Evolutionary conservation across 2,113 vertebrate species (phyloP), one percentile per base, ranked within the genome.

Genomic region (Oreocharis arfaki): DNA sequence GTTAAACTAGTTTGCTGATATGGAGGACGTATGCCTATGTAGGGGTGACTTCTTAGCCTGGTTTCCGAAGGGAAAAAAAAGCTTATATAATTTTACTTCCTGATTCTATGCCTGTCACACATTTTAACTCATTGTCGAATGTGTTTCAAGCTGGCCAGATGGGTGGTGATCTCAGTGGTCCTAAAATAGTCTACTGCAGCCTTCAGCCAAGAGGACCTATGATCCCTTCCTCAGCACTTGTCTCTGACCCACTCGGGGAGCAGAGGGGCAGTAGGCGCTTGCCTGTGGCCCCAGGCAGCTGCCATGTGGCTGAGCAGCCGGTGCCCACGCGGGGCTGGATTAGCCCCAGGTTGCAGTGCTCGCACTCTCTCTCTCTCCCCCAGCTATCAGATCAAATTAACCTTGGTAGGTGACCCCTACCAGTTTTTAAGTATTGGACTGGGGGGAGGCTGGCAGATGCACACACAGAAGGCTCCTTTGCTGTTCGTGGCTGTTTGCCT

Each of bases 361-460:
- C 9, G 0, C 30, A 6, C 41, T 64, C 60, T 32, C 7, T 61
- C 56, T 35, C 60, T 70, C 71, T 16, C 7, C 46, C 42, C 69
- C 32, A 90, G 70, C 93, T 91, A 95, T 95, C 95, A 85, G 87
- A 87, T 93, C 90, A 85, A 47, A 96, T 97, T 97, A 97, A 97
- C 95, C 94, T 96, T 94, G 93, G 56, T 60, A 32, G 89, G 44
- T 84, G 80, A 95, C 89, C 89, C 76, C 91, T 89, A 37, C 76
- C 80, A 53, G 76, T 56, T 86, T 63, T 81, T 55, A 75, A 81
- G 84, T 4, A 2, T 6, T 68, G 75, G 42, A 3, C 63, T 57
- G 11, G 12, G 21, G 57, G 22, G 22, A 83, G 24, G 41, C 57
- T 92, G 92, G 85, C 95, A 97, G 90, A 92, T 90, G 83, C 63